A percentile compares a stretch with the other conserved stretches of the same genome.
Conservation (phyloP, 2,797 vertebrate species). For the Tangara arthus region DNA sequence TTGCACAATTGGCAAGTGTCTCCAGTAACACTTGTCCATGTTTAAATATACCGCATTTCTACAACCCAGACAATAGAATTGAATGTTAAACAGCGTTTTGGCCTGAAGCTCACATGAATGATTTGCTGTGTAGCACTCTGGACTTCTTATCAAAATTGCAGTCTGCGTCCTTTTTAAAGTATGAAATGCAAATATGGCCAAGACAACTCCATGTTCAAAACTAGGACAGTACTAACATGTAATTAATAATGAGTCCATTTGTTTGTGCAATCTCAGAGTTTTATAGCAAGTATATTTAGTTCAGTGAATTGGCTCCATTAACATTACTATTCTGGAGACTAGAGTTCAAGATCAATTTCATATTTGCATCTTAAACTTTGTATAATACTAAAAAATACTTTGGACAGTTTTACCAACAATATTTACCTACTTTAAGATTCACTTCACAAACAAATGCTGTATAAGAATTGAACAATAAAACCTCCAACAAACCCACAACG, state of each 20-base stretch:
- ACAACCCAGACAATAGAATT: neutral
- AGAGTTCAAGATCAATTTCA: neutral
- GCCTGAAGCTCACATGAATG: neutral
- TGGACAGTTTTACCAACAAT: neutral
- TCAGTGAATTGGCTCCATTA: neutral
- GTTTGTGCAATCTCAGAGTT: neutral
- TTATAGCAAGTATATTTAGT: neutral
- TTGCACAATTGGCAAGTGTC: neutral
- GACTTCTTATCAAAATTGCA: neutral
- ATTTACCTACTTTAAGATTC: neutral
- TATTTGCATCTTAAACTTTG: neutral
- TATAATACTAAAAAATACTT: neutral
- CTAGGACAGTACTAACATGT: neutral
- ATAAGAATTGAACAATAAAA: neutral
- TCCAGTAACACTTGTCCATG: neutral
- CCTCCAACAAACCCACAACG: neutral
- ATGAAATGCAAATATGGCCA: neutral
- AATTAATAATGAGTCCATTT: neutral
- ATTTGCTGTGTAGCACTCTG: neutral
- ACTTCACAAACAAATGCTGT: neutral
- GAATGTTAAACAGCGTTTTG: neutral
- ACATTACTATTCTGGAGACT: neutral
- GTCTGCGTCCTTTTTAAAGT: neutral
- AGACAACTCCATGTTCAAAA: neutral
- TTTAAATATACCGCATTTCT: neutral